phyloP scores from a whole-genome alignment of 2,888 invertebrate species.

The Sminthurides aquaticus region DNA sequence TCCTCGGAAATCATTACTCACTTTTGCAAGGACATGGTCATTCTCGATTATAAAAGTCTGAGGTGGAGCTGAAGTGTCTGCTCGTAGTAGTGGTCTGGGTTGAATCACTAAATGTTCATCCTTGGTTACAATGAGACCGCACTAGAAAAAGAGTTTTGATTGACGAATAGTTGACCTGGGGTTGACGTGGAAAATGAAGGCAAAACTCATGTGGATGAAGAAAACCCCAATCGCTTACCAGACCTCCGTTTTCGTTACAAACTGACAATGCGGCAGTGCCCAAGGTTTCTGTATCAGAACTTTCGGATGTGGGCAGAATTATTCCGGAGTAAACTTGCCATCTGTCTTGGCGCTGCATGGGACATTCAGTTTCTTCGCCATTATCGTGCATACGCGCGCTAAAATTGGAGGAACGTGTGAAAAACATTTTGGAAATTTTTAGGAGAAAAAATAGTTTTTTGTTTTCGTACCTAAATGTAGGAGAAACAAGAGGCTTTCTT shows the following conservation, averaged over 20 bases:
- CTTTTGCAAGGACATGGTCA: not conserved
- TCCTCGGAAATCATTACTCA: not conserved
- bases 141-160: constrained; percentile 20
- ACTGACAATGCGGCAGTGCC: constrained; percentile 13
- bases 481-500: not conserved
- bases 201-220: not conserved
- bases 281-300: too few relatives aligned
- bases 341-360: not conserved
- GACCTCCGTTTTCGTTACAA: constrained; percentile 3
- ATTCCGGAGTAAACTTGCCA: constrained; percentile 1
- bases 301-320: not conserved
- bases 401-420: too few relatives aligned
- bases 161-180: too few relatives aligned
- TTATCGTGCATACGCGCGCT: too few relatives aligned
- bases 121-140: constrained; percentile 36
- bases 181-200: too few relatives aligned
- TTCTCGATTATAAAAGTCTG: not conserved
- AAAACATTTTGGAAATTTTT: too few relatives aligned
- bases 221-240: constrained; percentile 8
- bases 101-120: constrained; percentile 35
- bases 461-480: not conserved
- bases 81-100: constrained; percentile 9
- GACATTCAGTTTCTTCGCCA: too few relatives aligned
- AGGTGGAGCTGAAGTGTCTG: not conserved
- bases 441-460: too few relatives aligned